A percentile compares a stretch with the other conserved stretches of the same genome.
These are phyloP conservation scores for Saccostrea echinata DNA, from an alignment of 1,140 invertebrate genomes.

Conservation along the genomic window DNA sequence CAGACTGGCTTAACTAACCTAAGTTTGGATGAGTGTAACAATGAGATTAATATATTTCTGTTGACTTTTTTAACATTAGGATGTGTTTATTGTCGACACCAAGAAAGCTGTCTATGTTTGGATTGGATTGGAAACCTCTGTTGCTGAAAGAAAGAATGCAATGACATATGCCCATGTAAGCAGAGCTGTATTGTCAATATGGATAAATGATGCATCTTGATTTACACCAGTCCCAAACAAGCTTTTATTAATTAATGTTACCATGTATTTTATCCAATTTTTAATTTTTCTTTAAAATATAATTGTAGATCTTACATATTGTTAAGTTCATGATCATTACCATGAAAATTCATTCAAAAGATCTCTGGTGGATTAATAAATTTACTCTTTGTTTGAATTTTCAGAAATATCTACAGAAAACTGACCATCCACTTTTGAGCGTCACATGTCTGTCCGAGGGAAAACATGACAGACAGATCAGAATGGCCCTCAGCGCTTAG, in stretches of 20 bases:
- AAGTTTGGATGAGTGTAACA: too few species aligned
- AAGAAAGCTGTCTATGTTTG: constrained; percentile 87
- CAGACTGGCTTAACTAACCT: too few species aligned
- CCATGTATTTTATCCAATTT: too few species aligned
- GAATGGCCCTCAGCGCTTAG: constrained; percentile 1
- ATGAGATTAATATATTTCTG: too few species aligned
- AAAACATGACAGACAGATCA: constrained; percentile 1
- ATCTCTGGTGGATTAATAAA: too few species aligned
- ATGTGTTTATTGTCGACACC: constrained; percentile 90
- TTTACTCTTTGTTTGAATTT: neutral
- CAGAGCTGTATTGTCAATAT: neutral
- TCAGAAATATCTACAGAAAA: constrained; percentile 42
- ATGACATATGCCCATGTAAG: constrained; percentile 71
- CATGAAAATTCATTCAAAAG: too few species aligned
- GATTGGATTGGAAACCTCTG: constrained; percentile 87
- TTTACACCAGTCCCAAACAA: too few species aligned
- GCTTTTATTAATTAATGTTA: too few species aligned
- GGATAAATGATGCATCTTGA: too few species aligned
- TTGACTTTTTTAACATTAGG: constrained; percentile 73
- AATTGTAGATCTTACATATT: too few species aligned
- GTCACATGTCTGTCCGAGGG: constrained; percentile 22
- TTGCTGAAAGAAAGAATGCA: constrained; percentile 71
- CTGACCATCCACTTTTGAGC: constrained; percentile 26
- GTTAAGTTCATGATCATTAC: too few species aligned
- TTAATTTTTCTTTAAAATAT: too few species aligned